phyloP scores from a whole-genome alignment of 2,888 invertebrate species.

The Caenorhabditis sp. region DNA sequence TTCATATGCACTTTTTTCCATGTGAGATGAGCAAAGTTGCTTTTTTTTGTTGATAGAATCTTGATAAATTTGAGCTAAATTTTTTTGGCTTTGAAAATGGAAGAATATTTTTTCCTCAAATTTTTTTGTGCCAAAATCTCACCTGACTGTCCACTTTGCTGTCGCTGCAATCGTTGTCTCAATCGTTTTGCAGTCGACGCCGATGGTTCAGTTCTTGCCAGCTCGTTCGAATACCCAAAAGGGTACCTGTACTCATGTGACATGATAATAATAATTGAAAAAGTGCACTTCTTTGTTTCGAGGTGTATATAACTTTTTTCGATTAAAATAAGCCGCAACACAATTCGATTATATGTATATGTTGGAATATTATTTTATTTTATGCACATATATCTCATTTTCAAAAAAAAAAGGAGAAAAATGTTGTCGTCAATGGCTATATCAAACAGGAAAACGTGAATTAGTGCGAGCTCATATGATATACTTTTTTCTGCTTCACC shows the following conservation, averaged over 20 bases:
- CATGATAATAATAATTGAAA: not conserved
- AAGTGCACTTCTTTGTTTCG: not conserved
- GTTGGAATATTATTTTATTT: not conserved
- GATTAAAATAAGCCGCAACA: not conserved
- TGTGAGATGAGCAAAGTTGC: not conserved
- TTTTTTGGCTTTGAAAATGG: no score
- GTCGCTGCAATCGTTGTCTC: constrained; percentile 66
- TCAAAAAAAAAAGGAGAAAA: not conserved
- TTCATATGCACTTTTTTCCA: not conserved
- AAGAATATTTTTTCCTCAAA: no score
- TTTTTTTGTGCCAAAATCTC: not conserved
- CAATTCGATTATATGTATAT: not conserved
- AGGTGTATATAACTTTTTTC: not conserved
- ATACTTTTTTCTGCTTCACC: no score
- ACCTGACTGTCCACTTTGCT: constrained; percentile 68
- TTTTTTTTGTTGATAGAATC: no score
- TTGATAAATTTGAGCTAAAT: no score
- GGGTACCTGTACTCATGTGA: constrained; percentile 54
- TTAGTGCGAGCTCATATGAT: not conserved
- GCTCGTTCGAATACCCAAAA: constrained; percentile 68
- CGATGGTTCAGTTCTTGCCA: constrained; percentile 65
- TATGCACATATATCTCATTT: not conserved
- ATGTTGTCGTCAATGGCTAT: not conserved
- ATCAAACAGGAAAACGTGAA: constrained; percentile 1
- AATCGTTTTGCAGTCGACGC: constrained; percentile 68